phyloP scores from a whole-genome alignment of 1,140 invertebrate species.

The Aradophagus sp. region DNA sequence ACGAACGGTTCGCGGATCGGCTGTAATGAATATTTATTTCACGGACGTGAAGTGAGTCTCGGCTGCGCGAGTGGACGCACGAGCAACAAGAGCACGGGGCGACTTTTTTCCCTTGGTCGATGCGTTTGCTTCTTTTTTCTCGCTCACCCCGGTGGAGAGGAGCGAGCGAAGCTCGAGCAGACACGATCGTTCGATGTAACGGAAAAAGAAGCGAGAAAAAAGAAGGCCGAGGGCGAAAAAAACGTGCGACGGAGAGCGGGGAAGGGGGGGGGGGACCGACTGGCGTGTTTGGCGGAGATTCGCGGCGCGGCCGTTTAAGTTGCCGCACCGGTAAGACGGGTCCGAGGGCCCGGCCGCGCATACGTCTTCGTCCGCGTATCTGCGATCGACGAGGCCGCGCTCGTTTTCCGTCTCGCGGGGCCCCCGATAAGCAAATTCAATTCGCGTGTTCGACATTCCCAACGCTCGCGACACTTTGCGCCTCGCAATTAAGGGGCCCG shows the following conservation, averaged over 20 bases:
- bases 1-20: slow-evolving; percentile 19
- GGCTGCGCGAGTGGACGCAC: slow-evolving; percentile 36
- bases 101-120: slow-evolving; percentile 11
- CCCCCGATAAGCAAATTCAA: slow-evolving; percentile 56
- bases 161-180: slow-evolving; percentile 40
- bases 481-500: slow-evolving; percentile 30
- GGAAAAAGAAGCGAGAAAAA: slow-evolving; percentile 49
- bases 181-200: slow-evolving; percentile 58
- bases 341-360: slow-evolving; percentile 49
- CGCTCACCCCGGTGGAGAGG: neutral
- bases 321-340: slow-evolving; percentile 62
- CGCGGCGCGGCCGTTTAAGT: slow-evolving; percentile 60
- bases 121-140: neutral
- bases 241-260: slow-evolving; percentile 12
- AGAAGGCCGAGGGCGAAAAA: slow-evolving; percentile 31
- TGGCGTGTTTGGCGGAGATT: slow-evolving; percentile 52
- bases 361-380: slow-evolving; percentile 56
- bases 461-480: slow-evolving; percentile 31
- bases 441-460: slow-evolving; percentile 51
- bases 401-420: slow-evolving; percentile 47
- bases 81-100: slow-evolving; percentile 34
- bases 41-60: slow-evolving; percentile 41
- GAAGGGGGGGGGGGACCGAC: slow-evolving; percentile 12
- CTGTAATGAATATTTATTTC: slow-evolving; percentile 48
- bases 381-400: slow-evolving; percentile 50